These are phyloP conservation scores for Corynorhinus townsendii DNA, from an alignment of 2,113 vertebrate species.

Conservation along the genomic window DNA sequence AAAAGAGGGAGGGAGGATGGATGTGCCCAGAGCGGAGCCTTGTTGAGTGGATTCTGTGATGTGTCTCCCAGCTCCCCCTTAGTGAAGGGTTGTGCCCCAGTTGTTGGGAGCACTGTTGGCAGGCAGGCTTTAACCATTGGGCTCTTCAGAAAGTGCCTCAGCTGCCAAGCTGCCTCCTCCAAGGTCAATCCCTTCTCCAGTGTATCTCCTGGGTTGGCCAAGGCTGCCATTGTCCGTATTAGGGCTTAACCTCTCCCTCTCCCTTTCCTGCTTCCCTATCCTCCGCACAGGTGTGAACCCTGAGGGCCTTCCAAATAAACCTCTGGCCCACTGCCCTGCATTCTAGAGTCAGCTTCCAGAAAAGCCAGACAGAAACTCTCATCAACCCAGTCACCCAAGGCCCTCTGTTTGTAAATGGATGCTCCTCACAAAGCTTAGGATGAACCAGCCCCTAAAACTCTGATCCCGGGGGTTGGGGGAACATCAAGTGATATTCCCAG, in stretches of 20 bases:
- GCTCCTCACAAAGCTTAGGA: neutral
- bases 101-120: no score
- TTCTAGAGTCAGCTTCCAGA: neutral
- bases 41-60: neutral
- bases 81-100: neutral
- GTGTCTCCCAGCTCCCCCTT: neutral
- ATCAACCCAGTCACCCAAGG: neutral
- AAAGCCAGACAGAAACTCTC: neutral
- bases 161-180: neutral
- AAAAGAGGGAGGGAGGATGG: accelerated
- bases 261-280: neutral
- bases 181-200: neutral
- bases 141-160: neutral
- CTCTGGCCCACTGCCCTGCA: neutral
- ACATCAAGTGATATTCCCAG: neutral
- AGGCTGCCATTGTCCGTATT: neutral
- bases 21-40: no score
- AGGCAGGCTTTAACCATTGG: neutral
- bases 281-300: neutral
- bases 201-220: neutral
- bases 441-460: neutral
- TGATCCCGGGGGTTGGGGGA: neutral
- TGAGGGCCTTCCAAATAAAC: neutral
- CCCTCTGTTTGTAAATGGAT: neutral
- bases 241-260: neutral